Percentiles rank a stretch among this genome's conserved stretches.
Evolutionary conservation across 2,888 invertebrate species (phyloP).

Genomic region (Listrodromus nycthemerus): DNA sequence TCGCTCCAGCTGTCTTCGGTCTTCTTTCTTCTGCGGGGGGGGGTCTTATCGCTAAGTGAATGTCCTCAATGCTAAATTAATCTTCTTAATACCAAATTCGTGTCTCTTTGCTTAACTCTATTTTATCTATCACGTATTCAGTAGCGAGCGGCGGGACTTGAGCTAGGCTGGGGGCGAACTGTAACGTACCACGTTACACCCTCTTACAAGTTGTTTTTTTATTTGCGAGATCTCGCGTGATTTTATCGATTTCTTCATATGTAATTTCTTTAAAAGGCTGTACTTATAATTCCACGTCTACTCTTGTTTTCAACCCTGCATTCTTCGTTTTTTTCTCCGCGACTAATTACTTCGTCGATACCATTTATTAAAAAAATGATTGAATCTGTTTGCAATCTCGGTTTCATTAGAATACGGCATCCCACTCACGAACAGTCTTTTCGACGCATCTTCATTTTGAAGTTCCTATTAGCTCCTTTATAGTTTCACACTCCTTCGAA

Average conservation of each 20-base stretch:
- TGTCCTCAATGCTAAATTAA: no score
- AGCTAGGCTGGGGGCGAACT: no score
- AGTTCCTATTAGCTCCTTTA: no score
- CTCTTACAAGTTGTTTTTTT: conserved; percentile 17
- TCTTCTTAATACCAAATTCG: no score
- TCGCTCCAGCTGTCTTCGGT: no score
- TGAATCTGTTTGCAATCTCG: conserved; percentile 11
- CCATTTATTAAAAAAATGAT: conserved; percentile 7
- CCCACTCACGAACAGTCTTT: neutral
- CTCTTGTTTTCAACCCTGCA: neutral
- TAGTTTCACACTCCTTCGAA: neutral
- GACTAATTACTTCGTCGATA: conserved; percentile 9
- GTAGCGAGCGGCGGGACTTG: no score
- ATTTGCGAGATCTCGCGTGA: conserved; percentile 15
- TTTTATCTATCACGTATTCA: no score
- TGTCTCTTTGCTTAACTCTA: no score
- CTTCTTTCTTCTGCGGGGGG: no score
- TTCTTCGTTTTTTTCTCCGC: neutral
- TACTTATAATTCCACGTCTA: neutral
- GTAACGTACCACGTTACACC: no score
- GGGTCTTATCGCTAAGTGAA: no score
- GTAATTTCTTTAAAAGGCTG: neutral
- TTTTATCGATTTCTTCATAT: conserved; percentile 13
- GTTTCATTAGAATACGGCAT: neutral
- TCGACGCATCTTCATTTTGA: neutral